Conservation (phyloP, 2,888 invertebrate species). For the Fabriciana adippe region DNA sequence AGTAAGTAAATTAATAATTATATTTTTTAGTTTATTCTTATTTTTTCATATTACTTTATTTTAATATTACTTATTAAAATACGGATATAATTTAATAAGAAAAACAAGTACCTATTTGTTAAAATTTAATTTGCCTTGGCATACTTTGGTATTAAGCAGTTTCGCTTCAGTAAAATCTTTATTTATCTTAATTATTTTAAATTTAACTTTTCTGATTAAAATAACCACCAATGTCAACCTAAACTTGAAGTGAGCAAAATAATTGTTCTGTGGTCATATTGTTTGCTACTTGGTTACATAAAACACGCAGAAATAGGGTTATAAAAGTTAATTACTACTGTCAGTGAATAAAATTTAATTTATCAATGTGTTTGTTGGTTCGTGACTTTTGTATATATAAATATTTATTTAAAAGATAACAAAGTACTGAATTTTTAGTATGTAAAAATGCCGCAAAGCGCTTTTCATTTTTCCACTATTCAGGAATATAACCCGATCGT, state of each 20-base stretch:
- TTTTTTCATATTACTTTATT: no score
- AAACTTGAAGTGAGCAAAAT: not conserved
- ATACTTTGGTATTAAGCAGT: not conserved
- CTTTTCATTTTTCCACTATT: constrained; percentile 39
- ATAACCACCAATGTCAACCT: not conserved
- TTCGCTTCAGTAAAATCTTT: constrained; percentile 4
- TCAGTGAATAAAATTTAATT: constrained; percentile 1
- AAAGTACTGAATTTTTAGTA: not conserved
- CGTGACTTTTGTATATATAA: not conserved
- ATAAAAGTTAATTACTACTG: constrained; percentile 17
- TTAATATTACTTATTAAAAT: not conserved
- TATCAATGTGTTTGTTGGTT: not conserved
- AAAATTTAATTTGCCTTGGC: constrained; percentile 9
- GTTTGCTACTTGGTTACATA: constrained; percentile 16
- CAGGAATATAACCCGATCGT: constrained; percentile 40
- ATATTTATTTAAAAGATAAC: not conserved
- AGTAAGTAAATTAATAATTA: no score
- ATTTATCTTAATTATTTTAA: not conserved
- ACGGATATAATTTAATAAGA: constrained; percentile 1
- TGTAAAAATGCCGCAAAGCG: constrained; percentile 27
- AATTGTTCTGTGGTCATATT: not conserved
- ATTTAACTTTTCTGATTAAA: not conserved
- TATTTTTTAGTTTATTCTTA: no score
- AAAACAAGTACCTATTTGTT: not conserved
- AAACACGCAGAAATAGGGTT: constrained; percentile 19